These are phyloP conservation scores for Echinops telfairi DNA, from an alignment of 2,113 vertebrate genomes.

Conservation along the genomic window DNA sequence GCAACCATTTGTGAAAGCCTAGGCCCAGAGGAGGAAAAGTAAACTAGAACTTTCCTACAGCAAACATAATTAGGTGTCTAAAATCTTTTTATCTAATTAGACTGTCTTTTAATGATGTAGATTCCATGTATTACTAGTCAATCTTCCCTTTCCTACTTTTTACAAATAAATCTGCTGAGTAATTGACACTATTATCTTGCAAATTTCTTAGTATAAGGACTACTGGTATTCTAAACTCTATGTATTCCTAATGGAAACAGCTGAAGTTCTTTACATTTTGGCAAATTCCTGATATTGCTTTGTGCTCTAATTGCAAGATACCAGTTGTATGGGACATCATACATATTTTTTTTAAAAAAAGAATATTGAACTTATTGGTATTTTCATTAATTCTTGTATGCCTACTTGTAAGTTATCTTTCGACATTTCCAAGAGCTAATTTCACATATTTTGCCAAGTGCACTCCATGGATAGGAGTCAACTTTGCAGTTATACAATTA, in stretches of 20 bases:
- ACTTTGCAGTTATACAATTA: not conserved
- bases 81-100: slow-evolving; percentile 25
- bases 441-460: not conserved
- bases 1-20: not conserved
- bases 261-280: too few species aligned
- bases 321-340: too few species aligned
- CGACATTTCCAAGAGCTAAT: not conserved
- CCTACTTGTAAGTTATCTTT: not conserved
- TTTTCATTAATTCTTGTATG: too few species aligned
- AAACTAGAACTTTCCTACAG: not conserved
- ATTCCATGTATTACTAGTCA: not conserved
- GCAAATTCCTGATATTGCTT: too few species aligned
- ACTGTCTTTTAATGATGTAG: not conserved
- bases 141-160: not conserved
- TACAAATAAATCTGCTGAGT: not conserved
- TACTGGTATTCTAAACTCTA: slow-evolving; percentile 29
- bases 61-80: not conserved
- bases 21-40: not conserved
- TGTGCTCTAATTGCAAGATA: too few species aligned
- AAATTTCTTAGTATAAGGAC: not conserved
- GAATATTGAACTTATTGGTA: too few species aligned
- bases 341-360: too few species aligned
- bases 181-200: not conserved
- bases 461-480: not conserved
- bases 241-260: too few species aligned